Base-by-base conservation (phyloP, 2,888 invertebrate genomes). In the Masnerella sp. region DNA sequence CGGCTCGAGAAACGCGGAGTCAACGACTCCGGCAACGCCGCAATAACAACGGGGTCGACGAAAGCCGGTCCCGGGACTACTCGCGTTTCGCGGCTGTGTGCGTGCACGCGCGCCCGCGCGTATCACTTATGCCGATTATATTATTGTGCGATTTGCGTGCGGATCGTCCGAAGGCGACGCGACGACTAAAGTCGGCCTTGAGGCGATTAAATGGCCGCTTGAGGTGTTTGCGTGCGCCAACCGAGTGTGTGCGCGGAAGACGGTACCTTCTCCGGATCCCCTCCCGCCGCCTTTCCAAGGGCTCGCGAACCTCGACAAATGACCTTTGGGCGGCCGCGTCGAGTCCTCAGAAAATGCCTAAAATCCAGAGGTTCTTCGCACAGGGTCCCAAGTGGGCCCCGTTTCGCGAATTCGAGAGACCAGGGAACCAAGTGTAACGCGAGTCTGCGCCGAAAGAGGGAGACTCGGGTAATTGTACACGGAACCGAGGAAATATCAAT, bases 201-300 rank as follows among this genome's bases (percentile, higher is more conserved):
- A 80, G 78, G 80, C 81, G 80, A 82, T 82, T 82, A 81, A 82
- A 81, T 76, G 79, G 78, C 76, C 74, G 79, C 77, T 76, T 62
- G 77, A 79, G 76, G 78, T 79, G 78, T 77, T 70, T 72, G 68
- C 74, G 64, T 59, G 76, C 62, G 49, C 74, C 65, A 52, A 71
- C 77, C 76, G 77, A 75, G 74, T 74, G 75, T 73, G 67, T 72
- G 72, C 61, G 61, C 59, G 68, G 71, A 74, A 75, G 62, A 71
- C 34, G 58, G 65, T 65, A 51, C 64, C 70, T 64, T 73, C 75
- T 69, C 75, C 67, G 40, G 14, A 15, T 18, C 62, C 25, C 62
- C 40, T 36, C 52, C 51, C 32, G 20, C n/a, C 14, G 8, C 1
- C 22, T 14, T 34, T 2, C 51, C 32, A 17, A 8, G 11, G 8